Conservation (phyloP, 2,888 invertebrate species). For the Empis stercorea region DNA sequence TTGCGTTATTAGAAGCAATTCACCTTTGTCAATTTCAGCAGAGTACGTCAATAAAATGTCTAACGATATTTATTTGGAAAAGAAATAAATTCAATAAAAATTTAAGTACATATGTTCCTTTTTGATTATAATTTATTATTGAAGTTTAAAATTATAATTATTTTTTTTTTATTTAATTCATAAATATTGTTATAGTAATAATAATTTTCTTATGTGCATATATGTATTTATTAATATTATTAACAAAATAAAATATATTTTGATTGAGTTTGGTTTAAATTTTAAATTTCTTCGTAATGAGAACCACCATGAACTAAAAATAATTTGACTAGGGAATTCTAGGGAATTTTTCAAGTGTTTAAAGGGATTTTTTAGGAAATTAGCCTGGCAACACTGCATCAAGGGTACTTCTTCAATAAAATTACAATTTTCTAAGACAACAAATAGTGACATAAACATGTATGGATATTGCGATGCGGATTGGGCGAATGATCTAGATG, state of each 20-base stretch:
- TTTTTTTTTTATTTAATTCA: neutral
- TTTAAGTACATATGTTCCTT: neutral
- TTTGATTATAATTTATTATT: neutral
- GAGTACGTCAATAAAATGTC: neutral
- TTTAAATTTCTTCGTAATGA: neutral
- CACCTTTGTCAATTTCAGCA: neutral
- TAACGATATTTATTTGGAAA: neutral
- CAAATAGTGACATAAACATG: too few species aligned
- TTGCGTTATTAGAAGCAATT: neutral
- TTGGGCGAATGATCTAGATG: too few species aligned
- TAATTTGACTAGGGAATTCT: too few species aligned
- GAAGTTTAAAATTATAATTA: neutral
- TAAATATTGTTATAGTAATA: neutral
- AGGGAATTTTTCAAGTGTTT: neutral
- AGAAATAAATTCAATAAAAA: neutral
- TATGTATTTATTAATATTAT: neutral
- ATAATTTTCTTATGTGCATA: neutral
- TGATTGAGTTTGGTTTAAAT: neutral
- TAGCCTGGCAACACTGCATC: neutral
- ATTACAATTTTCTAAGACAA: too few species aligned
- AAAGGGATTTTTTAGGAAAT: neutral
- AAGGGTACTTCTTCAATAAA: too few species aligned
- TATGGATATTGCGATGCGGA: too few species aligned
- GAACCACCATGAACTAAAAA: too few species aligned
- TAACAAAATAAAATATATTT: neutral